Evolutionary conservation across 2,797 vertebrate genomes (phyloP).

Genomic region (Aselliscus stoliczkanus): DNA sequence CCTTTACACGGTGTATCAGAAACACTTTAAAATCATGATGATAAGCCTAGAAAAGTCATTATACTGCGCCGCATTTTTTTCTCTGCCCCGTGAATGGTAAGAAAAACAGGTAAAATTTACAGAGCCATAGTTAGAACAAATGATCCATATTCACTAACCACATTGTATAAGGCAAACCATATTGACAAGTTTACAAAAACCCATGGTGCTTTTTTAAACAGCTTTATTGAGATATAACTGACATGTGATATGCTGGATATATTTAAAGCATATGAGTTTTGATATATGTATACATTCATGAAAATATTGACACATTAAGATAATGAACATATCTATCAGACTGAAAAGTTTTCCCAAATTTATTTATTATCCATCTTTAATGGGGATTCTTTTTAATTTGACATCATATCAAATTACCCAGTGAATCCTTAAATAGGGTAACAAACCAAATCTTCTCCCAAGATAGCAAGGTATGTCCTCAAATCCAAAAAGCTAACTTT

Average conservation of each 20-base stretch:
- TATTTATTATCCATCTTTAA: not conserved
- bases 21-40: not conserved
- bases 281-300: not conserved
- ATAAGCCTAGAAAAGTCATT: not conserved
- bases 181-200: not conserved
- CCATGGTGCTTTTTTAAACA: not conserved
- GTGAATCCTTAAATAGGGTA: not conserved
- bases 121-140: not conserved
- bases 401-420: not conserved
- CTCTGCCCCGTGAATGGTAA: not conserved
- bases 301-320: not conserved
- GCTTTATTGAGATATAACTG: not conserved
- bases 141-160: not conserved
- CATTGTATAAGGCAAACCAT: not conserved
- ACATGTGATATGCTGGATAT: not conserved
- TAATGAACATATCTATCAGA: not conserved
- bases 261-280: not conserved
- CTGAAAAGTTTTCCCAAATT: not conserved
- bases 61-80: not conserved
- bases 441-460: not conserved
- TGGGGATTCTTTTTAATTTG: not conserved
- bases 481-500: not conserved
- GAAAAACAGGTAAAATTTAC: not conserved
- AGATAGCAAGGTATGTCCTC: not conserved
- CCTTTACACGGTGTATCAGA: not conserved